Percentiles rank a stretch among this genome's conserved stretches.
Conservation (phyloP, 2,797 vertebrate genomes). For the Centropyge bicolor region DNA sequence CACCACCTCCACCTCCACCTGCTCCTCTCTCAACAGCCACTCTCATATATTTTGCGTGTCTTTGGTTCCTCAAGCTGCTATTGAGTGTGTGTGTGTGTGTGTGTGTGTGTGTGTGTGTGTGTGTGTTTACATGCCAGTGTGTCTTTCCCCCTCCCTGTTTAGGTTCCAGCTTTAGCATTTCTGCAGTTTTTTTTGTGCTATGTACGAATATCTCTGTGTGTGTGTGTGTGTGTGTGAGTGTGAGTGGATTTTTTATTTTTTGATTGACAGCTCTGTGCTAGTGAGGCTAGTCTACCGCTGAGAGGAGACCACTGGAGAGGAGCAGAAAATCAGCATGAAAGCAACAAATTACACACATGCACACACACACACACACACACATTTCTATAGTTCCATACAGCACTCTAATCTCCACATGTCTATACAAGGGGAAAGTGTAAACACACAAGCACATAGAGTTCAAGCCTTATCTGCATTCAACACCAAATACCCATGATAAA, state of each 20-base stretch:
- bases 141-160: not conserved
- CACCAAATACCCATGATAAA: not conserved
- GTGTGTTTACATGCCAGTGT: not conserved
- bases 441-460: not conserved
- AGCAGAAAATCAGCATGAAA: slow-evolving; percentile 63
- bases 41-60: not conserved
- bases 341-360: slow-evolving; percentile 43
- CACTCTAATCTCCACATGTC: not conserved
- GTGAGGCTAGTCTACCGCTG: slow-evolving; percentile 65
- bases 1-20: not conserved
- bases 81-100: not conserved
- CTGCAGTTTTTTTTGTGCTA: not conserved
- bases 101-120: not conserved
- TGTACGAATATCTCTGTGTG: not conserved
- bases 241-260: slow-evolving; percentile 20
- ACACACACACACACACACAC: slow-evolving; percentile 20
- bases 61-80: no score
- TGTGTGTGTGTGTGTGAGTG: not conserved
- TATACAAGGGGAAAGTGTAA: not conserved
- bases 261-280: slow-evolving; percentile 73
- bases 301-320: slow-evolving; percentile 50
- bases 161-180: not conserved
- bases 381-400: not conserved
- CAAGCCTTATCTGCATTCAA: not conserved
- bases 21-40: not conserved